phyloP scores from a whole-genome alignment of 2,797 vertebrate genomes.

The Tauraco hartlaubi region DNA sequence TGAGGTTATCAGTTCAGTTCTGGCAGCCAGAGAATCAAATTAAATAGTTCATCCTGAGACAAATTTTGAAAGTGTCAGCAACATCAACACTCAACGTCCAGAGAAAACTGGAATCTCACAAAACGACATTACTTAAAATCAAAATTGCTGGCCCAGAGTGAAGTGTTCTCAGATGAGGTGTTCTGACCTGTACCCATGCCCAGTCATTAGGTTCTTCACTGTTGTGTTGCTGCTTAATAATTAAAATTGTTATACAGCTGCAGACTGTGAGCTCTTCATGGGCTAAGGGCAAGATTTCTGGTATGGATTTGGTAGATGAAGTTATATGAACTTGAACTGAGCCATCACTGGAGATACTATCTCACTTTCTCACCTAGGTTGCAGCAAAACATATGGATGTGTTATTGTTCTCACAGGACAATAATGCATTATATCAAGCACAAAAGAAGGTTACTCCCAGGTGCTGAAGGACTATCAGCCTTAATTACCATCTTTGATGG shows the following conservation, averaged over 20 bases:
- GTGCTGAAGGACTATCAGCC: neutral
- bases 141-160: neutral
- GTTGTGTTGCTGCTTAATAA: neutral
- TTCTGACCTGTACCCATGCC: neutral
- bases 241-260: neutral
- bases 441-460: neutral
- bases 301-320: neutral
- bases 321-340: neutral
- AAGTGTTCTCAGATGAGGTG: neutral
- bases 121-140: neutral
- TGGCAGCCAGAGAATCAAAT: neutral
- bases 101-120: neutral
- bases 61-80: neutral
- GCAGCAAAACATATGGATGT: neutral
- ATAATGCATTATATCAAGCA: neutral
- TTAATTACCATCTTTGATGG: constrained; percentile 15
- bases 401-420: neutral
- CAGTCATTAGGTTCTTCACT: neutral
- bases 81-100: neutral
- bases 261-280: neutral
- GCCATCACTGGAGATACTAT: neutral
- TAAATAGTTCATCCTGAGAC: neutral
- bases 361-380: neutral
- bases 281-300: neutral
- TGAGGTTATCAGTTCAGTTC: neutral